phyloP scores from a whole-genome alignment of 2,888 invertebrate species.

The Tholera decimalis region DNA sequence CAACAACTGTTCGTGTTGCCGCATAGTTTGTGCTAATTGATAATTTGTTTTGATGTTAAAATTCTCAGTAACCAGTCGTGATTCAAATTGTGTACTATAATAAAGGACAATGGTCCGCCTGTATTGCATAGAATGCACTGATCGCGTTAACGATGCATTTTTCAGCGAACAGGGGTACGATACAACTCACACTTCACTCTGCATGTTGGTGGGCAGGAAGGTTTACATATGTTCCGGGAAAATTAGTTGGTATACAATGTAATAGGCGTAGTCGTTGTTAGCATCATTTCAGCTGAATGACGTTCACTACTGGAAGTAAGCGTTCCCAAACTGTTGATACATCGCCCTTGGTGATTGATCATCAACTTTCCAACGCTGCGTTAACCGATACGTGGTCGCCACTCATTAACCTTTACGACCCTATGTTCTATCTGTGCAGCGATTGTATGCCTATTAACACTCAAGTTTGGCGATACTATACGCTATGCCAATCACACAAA shows the following conservation, averaged over 20 bases:
- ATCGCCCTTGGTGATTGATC: no score
- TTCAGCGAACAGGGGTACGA: conserved; percentile 9
- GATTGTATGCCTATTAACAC: no score
- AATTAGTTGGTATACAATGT: background rate
- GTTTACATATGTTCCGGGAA: background rate
- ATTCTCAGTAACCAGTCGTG: conserved; percentile 19
- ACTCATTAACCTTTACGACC: no score
- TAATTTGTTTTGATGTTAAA: conserved; percentile 15
- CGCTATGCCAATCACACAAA: no score
- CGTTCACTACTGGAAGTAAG: no score
- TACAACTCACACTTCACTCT: background rate
- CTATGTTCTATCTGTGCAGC: no score
- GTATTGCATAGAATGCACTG: conserved; percentile 21
- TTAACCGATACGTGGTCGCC: no score
- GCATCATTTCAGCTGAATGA: no score
- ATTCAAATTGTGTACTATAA: conserved; percentile 26
- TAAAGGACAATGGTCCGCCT: conserved; percentile 23
- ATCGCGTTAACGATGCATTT: conserved; percentile 37
- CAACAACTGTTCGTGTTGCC: background rate
- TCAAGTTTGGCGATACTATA: no score
- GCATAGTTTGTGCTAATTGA: conserved; percentile 1
- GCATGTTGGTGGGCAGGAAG: conserved; percentile 2
- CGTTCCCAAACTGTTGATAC: no score
- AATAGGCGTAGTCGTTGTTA: background rate
- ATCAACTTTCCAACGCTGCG: no score